A percentile compares a stretch with the other conserved stretches of the same genome.
Evolutionary conservation across 2,888 invertebrate genomes (phyloP).

Genomic region (Microdon myrmicae): DNA sequence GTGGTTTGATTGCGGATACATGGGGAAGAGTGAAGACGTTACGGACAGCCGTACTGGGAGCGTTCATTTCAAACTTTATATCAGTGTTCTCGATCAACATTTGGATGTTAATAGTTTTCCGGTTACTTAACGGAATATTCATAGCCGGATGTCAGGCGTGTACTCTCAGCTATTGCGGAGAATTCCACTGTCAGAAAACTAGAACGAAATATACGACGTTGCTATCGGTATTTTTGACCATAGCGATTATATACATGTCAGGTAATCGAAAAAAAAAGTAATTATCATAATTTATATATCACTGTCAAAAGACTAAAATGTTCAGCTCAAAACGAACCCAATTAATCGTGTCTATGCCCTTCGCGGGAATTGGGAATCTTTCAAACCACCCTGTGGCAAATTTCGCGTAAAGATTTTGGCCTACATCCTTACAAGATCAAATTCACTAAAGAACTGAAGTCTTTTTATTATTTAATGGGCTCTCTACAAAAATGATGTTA

Average conservation of each 20-base stretch:
- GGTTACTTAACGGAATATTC: slow-evolving; percentile 76
- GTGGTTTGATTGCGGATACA: slow-evolving; percentile 84
- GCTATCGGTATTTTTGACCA: slow-evolving; percentile 70
- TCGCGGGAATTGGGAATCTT: no score
- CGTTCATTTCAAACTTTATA: slow-evolving; percentile 69
- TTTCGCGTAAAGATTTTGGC: no score
- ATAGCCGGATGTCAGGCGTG: slow-evolving; percentile 69
- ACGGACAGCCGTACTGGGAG: slow-evolving; percentile 69
- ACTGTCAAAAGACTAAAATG: no score
- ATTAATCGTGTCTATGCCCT: no score
- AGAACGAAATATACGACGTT: slow-evolving; percentile 70
- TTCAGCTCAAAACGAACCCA: no score
- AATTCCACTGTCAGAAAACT: slow-evolving; percentile 69
- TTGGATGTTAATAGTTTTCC: slow-evolving; percentile 70
- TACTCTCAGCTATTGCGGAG: slow-evolving; percentile 72
- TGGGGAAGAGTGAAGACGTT: slow-evolving; percentile 74
- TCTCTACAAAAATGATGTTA: no score
- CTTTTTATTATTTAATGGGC: no score
- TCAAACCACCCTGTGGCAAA: no score
- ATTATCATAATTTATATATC: no score
- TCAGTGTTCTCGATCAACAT: slow-evolving; percentile 73
- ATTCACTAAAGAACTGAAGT: no score
- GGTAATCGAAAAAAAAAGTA: no score
- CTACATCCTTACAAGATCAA: no score
- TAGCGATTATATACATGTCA: slow-evolving; percentile 70